Evolutionary conservation across 2,797 vertebrate genomes (phyloP).

Genomic region (Tokudaia muenninki): DNA sequence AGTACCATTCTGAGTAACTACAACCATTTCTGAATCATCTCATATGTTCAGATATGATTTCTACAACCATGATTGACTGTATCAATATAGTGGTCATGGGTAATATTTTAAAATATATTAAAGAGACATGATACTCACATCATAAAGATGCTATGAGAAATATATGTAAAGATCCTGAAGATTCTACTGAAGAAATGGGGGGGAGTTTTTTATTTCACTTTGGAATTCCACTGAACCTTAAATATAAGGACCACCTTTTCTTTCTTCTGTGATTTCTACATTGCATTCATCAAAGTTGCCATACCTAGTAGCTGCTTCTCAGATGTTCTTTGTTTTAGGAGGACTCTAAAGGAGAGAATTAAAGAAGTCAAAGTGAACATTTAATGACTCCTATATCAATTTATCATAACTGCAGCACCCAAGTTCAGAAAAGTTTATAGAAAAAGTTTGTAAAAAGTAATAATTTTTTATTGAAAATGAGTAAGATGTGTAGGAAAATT

Average conservation of each 20-base stretch:
- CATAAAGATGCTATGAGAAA: not conserved
- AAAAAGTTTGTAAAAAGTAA: not conserved
- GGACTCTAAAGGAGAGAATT: not conserved
- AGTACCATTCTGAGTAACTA: not conserved
- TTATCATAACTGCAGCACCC: not conserved
- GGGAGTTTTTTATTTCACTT: not conserved
- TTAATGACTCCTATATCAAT: not conserved
- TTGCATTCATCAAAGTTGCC: accelerated
- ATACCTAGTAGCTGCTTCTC: accelerated
- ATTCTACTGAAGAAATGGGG: not conserved
- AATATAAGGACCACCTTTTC: not conserved
- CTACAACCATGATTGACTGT: not conserved
- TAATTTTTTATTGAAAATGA: not conserved
- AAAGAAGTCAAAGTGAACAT: not conserved
- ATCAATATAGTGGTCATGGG: not conserved
- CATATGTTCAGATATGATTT: not conserved
- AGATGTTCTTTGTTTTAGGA: accelerated
- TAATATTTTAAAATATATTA: not conserved
- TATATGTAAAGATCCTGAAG: not conserved
- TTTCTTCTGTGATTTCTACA: accelerated
- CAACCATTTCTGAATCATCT: not conserved
- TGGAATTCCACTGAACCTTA: not conserved
- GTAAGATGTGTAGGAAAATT: not conserved
- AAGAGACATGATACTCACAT: accelerated
- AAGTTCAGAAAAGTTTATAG: not conserved